Conservation (phyloP, 2,113 vertebrate species). For the Erythrocebus patas region DNA sequence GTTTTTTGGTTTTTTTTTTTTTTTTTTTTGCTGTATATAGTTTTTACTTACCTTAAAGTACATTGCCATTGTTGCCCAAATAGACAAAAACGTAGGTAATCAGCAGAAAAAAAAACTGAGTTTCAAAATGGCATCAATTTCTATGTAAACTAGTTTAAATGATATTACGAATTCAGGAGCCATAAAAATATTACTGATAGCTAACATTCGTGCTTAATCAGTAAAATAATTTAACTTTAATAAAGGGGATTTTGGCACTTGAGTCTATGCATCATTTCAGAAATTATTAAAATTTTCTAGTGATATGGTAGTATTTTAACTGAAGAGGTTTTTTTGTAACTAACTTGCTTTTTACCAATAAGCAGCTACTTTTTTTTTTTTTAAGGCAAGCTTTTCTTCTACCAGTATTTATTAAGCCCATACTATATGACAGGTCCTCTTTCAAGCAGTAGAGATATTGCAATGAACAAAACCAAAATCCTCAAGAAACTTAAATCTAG, state of each 20-base stretch:
- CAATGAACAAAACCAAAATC: neutral
- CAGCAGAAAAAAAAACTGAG: neutral
- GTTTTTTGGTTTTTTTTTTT: neutral
- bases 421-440: neutral
- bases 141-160: neutral
- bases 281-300: slow-evolving; percentile 25
- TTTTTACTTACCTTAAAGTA: slow-evolving; percentile 28
- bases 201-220: neutral
- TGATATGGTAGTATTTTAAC: neutral
- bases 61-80: slow-evolving; percentile 30
- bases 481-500: slow-evolving; percentile 25
- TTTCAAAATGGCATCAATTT: slow-evolving; percentile 18
- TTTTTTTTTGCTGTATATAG: neutral
- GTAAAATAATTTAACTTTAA: slow-evolving; percentile 23
- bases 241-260: slow-evolving; percentile 25
- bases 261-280: neutral
- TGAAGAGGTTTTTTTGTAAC: neutral
- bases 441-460: neutral
- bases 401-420: neutral
- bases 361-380: neutral
- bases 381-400: neutral
- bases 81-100: neutral
- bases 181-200: neutral
- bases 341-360: neutral
- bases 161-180: slow-evolving; percentile 26